Percentiles rank a stretch among this genome's conserved stretches.
These are phyloP conservation scores for Candoia aspera DNA, from an alignment of 2,113 vertebrate species.

Conservation along the genomic window DNA sequence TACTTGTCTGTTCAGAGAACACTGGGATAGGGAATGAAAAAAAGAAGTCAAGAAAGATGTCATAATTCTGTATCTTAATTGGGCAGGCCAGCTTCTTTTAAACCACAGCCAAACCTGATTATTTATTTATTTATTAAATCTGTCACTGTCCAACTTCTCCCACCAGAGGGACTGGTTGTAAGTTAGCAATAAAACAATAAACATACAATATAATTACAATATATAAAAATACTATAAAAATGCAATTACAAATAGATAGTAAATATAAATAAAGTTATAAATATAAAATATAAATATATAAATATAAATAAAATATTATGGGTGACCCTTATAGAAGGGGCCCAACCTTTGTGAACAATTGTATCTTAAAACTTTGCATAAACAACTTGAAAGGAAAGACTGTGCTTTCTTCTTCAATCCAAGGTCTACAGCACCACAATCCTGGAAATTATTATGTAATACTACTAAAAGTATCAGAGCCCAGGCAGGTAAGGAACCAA, in stretches of 20 bases:
- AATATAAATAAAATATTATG: too few species aligned
- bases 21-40: not conserved
- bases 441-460: not conserved
- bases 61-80: not conserved
- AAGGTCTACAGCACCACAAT: not conserved
- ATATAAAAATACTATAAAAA: too few species aligned
- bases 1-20: not conserved
- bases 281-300: too few species aligned
- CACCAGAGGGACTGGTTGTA: too few species aligned
- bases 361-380: not conserved
- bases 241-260: too few species aligned
- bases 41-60: not conserved
- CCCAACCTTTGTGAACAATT: not conserved
- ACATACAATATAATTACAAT: too few species aligned
- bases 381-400: not conserved
- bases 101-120: not conserved
- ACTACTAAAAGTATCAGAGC: rapidly evolving
- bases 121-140: too few species aligned
- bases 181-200: too few species aligned
- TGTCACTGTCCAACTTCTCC: too few species aligned
- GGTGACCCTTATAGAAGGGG: not conserved
- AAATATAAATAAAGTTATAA: too few species aligned
- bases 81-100: not conserved
- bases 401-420: not conserved
- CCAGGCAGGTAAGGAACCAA: slow-evolving; percentile 5